Base-by-base conservation (phyloP, 53 echinoderm and acorn worm species). In the Paracentrotus lividus region DNA sequence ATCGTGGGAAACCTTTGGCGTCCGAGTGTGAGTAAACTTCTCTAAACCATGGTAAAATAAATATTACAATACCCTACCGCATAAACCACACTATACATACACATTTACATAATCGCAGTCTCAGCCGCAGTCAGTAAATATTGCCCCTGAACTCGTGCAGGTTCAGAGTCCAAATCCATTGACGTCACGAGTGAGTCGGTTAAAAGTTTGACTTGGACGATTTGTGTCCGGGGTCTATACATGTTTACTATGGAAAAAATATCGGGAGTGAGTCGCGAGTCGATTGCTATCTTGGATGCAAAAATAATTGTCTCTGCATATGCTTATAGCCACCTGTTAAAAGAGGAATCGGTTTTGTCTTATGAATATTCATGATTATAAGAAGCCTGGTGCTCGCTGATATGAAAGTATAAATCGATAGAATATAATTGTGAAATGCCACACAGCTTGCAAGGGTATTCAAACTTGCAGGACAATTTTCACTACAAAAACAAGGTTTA, bases 111-210 rank as follows among this genome's bases (percentile, higher is more conserved):
- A 72, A 38, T 40, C 36, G 5, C 72, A 36, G 40, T n/a, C 36
- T 72, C 72, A 40, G 40, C 72, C 72, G 72, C 72, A 72, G 40
- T 36, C 64, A 38, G 40, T 72, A 72, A 72, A 72, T 72, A 72
- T 69, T 72, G 72, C 72, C 40, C 40, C 40, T 72, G 72, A 72
- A 72, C 72, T 72, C 72, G 36, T 18, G 40, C 72, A 72, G 38
- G 72, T 72, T 40, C 72, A 40, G 40, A 72, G 72, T 72, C 72
- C 72, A 72, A 72, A 40, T 38, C 72, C 40, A 72, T 72, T 72
- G 72, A 72, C 72, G 72, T 72, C 36, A 72, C 31, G 12, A 51
- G 42, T 16, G 64, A 64, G 64, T 31, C 29, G 8, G 29, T 40
- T 20, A 72, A 72, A 72, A 72, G 12, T 36, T 72, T 40, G 72